Evolutionary conservation across 2,888 invertebrate genomes (phyloP), one percentile per base, ranked within the genome.

Genomic region (Drosophila affinis): DNA sequence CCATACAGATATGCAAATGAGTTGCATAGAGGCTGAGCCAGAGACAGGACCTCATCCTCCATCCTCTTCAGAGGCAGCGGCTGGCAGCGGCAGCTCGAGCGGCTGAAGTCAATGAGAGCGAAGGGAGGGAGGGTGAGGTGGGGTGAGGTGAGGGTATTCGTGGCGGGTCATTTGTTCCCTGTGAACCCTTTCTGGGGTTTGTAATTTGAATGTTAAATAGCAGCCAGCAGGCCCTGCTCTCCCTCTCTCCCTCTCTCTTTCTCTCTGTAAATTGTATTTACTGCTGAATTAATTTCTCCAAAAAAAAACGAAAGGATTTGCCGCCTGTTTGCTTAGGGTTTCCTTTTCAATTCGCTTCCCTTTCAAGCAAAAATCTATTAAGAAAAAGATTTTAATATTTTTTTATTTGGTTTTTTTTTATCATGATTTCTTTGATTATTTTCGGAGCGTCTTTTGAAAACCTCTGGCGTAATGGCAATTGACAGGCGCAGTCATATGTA

Each of bases 201-300:
- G 87, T 86, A 86, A 86, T 87, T 86, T 86, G 87, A 87, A 86
- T 88, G 87, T 86, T 88, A 86, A 86, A 86, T 84, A 87, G 85
- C 76, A 27, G 14, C 39, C 34, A 32, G 32, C 62, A 44, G 61
- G 52, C 49, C 21, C 49, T 39, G 47, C 65, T 45, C 39, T 39
- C 34, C 0, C 49, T 52, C 72, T 39, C 46, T 53, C 39, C n/a
- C 45, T 62, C 64, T 49, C 29, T 60, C 18, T 46, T 55, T 61
- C 75, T 32, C 29, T 46, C 70, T 81, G 69, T 82, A 85, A 86
- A 83, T 86, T 79, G 67, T 86, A 86, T 88, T 84, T 88, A 86
- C 88, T 88, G 76, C 88, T 88, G 83, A 84, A 88, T 84, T 84
- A 84, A 84, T 84, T 88, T 83, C 80, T 59, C 60, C 75, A 75